Conservation (phyloP, 2,888 invertebrate genomes). For the Baronia brevicornis region DNA sequence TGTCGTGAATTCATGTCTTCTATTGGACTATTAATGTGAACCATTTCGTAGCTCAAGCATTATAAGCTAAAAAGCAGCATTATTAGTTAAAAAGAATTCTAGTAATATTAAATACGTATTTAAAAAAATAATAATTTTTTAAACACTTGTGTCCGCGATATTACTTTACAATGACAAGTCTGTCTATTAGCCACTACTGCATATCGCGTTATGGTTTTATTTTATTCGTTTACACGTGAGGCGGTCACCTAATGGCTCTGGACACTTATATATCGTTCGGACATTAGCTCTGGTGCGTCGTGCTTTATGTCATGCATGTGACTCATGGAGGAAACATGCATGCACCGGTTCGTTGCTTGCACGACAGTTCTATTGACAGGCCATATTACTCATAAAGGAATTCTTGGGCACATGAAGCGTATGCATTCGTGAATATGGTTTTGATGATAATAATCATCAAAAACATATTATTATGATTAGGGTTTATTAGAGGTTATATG, state of each 20-base stretch:
- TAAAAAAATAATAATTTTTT: neutral
- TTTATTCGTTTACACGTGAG: constrained; percentile 14
- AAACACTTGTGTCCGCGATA: constrained; percentile 15
- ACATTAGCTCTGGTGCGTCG: constrained; percentile 13
- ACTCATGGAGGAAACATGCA: constrained; percentile 24
- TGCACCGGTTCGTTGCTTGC: neutral
- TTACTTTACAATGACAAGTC: constrained; percentile 24
- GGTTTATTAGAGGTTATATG: too few relatives aligned
- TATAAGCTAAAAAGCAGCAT: too few relatives aligned
- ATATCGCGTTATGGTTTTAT: constrained; percentile 19
- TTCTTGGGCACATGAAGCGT: constrained; percentile 1
- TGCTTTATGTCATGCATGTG: constrained; percentile 13
- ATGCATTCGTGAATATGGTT: too few relatives aligned
- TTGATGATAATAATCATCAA: too few relatives aligned
- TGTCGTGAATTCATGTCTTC: too few relatives aligned
- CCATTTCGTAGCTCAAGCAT: too few relatives aligned
- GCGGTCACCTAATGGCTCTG: constrained; percentile 30
- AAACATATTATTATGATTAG: too few relatives aligned
- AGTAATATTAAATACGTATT: too few relatives aligned
- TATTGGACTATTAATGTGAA: too few relatives aligned
- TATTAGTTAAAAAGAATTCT: too few relatives aligned
- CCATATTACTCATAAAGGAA: constrained; percentile 14
- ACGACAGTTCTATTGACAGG: constrained; percentile 18
- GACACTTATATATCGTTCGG: constrained; percentile 32
- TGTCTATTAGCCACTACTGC: constrained; percentile 26